phyloP scores from a whole-genome alignment of 2,113 vertebrate species.

The Thamnaconus septentrionalis region DNA sequence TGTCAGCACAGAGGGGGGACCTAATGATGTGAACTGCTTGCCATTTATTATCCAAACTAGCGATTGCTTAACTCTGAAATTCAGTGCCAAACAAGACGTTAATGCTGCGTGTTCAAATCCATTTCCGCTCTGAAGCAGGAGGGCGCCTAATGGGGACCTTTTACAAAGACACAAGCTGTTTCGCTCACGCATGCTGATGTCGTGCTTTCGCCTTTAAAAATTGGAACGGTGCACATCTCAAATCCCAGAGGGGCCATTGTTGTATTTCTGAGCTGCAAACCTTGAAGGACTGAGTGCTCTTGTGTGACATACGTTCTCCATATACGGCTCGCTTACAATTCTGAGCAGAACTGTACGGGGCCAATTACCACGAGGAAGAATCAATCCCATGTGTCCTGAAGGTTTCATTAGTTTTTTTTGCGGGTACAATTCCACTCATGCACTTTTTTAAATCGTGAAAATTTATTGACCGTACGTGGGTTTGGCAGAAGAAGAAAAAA shows the following conservation, averaged over 20 bases:
- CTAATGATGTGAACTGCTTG: not conserved
- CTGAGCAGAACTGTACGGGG: slow-evolving; percentile 54
- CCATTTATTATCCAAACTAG: slow-evolving; percentile 33
- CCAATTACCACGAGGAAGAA: slow-evolving; percentile 68
- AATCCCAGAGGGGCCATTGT: slow-evolving; percentile 42
- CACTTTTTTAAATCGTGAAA: slow-evolving; percentile 42
- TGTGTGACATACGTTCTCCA: slow-evolving; percentile 56
- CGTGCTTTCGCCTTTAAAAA: slow-evolving; percentile 43
- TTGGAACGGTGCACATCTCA: slow-evolving; percentile 40
- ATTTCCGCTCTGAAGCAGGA: too few relatives aligned
- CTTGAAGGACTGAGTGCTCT: slow-evolving; percentile 59
- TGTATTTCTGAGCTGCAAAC: slow-evolving; percentile 62
- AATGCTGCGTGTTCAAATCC: too few relatives aligned
- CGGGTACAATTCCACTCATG: slow-evolving; percentile 49
- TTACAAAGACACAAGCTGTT: not conserved
- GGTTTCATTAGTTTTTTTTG: slow-evolving; percentile 67
- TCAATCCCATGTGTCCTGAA: slow-evolving; percentile 66
- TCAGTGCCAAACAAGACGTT: slow-evolving; percentile 11
- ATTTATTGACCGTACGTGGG: slow-evolving; percentile 54
- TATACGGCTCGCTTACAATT: slow-evolving; percentile 61
- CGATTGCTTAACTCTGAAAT: slow-evolving; percentile 12
- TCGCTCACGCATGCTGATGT: slow-evolving; percentile 43
- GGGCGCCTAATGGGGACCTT: too few relatives aligned
- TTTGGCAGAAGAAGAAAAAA: slow-evolving; percentile 36
- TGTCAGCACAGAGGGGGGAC: slow-evolving; percentile 1